Conservation (phyloP, 2,888 invertebrate species). For the Galerucella calmariensis region DNA sequence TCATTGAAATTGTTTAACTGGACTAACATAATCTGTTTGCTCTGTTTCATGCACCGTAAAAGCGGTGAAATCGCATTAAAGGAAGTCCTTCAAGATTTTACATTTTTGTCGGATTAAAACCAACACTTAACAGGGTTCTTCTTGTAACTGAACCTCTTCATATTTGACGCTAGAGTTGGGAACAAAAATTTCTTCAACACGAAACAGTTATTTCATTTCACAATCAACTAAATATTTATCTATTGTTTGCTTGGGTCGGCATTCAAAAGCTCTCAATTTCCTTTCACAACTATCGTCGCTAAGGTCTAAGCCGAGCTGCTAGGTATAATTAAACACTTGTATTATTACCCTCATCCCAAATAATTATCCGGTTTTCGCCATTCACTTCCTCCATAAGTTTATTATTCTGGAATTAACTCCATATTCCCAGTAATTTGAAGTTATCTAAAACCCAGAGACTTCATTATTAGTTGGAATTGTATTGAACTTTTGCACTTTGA, state of each 20-base stretch:
- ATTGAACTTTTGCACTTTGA: conserved; percentile 1
- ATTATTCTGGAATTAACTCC: conserved; percentile 1
- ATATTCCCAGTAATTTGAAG: not conserved
- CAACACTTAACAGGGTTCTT: too few relatives aligned
- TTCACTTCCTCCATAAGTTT: not conserved
- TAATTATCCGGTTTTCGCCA: not conserved
- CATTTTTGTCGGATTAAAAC: too few relatives aligned
- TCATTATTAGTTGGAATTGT: not conserved
- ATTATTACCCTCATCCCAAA: conserved; percentile 1
- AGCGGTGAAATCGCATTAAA: too few relatives aligned
- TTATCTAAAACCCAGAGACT: not conserved
- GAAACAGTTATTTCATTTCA: too few relatives aligned
- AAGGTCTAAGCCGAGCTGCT: not conserved
- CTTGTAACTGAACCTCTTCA: too few relatives aligned
- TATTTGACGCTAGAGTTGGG: too few relatives aligned
- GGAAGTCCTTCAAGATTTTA: too few relatives aligned
- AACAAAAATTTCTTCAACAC: too few relatives aligned
- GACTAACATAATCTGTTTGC: too few relatives aligned
- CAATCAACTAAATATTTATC: too few relatives aligned
- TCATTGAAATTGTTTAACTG: too few relatives aligned
- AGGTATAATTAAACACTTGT: conserved; percentile 2
- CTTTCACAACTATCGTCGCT: not conserved
- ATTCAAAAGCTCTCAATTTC: not conserved
- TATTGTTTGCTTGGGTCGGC: not conserved
- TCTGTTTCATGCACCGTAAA: too few relatives aligned